Evolutionary conservation across 2,113 vertebrate genomes (phyloP).

Genomic region (rabbit (Oryctolagus cuniculus)): DNA sequence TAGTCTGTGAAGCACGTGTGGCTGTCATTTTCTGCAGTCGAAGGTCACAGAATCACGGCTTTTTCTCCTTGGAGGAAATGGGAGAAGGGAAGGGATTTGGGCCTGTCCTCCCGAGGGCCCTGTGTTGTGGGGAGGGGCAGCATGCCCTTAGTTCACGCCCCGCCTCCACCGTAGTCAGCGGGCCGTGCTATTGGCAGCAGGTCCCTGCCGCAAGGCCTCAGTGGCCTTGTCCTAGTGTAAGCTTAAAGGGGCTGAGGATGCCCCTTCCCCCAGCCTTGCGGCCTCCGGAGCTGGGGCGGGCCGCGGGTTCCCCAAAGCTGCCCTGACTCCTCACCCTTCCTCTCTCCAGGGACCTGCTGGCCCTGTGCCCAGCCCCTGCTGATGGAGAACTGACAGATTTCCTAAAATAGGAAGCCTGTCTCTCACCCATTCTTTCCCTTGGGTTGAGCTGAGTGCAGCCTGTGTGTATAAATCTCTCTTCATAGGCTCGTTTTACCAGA

Average conservation of each 20-base stretch:
- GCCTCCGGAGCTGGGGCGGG: neutral
- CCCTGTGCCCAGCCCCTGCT: slow-evolving; percentile 51
- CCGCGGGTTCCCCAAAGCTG: neutral
- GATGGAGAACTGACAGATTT: slow-evolving; percentile 50
- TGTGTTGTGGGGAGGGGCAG: neutral
- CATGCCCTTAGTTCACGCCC: neutral
- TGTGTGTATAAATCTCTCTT: slow-evolving; percentile 47
- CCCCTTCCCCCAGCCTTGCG: neutral
- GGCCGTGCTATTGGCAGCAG: neutral
- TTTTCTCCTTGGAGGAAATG: neutral
- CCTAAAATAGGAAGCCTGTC: slow-evolving; percentile 73
- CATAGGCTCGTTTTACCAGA: slow-evolving; percentile 36
- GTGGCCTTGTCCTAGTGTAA: neutral
- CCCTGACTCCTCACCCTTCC: slow-evolving; percentile 15
- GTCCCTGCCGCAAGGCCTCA: neutral
- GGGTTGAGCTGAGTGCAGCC: neutral
- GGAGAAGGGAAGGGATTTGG: neutral
- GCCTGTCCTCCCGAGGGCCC: neutral
- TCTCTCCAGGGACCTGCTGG: slow-evolving; percentile 46
- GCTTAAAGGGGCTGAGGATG: neutral
- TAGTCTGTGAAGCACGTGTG: neutral
- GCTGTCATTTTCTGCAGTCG: neutral
- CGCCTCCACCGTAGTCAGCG: neutral
- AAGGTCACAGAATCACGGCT: neutral
- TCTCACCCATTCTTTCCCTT: slow-evolving; percentile 41